Percentiles rank a stretch among this genome's conserved stretches.
Evolutionary conservation across 2,888 invertebrate genomes (phyloP).

Genomic region (Cantharis flavilabris): DNA sequence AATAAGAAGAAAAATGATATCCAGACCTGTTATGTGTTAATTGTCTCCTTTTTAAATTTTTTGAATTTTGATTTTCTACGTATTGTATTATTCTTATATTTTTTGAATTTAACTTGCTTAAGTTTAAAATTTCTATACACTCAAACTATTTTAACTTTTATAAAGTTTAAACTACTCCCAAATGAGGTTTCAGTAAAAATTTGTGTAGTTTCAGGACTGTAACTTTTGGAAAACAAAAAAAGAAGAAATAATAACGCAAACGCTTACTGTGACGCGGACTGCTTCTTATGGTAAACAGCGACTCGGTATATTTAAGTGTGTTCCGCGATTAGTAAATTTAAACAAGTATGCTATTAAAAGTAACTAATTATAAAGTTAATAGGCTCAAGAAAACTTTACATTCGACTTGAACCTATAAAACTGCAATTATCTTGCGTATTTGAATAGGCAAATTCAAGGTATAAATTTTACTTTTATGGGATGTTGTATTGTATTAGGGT

Average conservation of each 20-base stretch:
- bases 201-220: not conserved
- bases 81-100: too few species aligned
- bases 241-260: not conserved
- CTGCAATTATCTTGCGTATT: not conserved
- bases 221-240: not conserved
- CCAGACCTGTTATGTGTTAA: too few species aligned
- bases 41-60: too few species aligned
- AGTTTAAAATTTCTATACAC: not conserved
- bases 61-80: too few species aligned
- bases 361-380: not conserved
- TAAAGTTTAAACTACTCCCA: not conserved
- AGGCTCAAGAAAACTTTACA: not conserved
- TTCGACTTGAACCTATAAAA: not conserved
- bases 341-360: not conserved
- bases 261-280: not conserved
- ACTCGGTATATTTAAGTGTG: not conserved
- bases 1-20: too few species aligned
- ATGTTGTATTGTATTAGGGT: conserved; percentile 2
- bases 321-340: not conserved
- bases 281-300: not conserved
- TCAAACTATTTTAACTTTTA: not conserved
- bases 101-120: not conserved
- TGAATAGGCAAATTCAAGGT: not conserved
- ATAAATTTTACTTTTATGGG: not conserved
- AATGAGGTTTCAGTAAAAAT: not conserved